Evolutionary conservation across 1,140 invertebrate genomes (phyloP), one percentile per base, ranked within the genome.

Genomic region (Tenebrio molitor): DNA sequence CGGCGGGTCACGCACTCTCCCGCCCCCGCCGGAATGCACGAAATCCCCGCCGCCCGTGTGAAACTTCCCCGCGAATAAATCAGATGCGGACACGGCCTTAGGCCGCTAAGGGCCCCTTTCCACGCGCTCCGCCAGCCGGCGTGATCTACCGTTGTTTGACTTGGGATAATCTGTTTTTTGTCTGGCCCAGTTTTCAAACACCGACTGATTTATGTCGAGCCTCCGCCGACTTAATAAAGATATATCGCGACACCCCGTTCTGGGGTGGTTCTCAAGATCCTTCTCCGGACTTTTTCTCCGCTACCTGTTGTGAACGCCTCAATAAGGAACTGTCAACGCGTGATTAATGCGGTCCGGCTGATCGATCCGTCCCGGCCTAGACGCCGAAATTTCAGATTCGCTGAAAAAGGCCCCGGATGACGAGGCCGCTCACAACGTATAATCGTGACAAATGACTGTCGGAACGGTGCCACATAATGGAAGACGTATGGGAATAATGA

Each of bases 401-500:
- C 7, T n/a, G 15, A 58, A 58, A 58, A 29, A 29, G 50, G 34
- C 12, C 7, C 67, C 33, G 50, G 21, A 19, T 50, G 41, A 44
- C 65, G 41, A 39, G 62, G 62, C 39, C 33, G 16, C 50, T 71
- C 53, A 71, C 50, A 71, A 44, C 41, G 66, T 71, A 69, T 71
- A 70, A 76, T 65, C 33, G 39, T 76, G 75, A 76, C 75, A 76
- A 76, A 76, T 76, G 75, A 69, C 64, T 71, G 64, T 74, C 72
- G 73, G 65, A 69, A 74, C 68, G 25, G 39, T 74, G 25, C 33
- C 50, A 34, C 44, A 74, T 72, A 76, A 74, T 74, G 66, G 69
- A 76, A 76, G 75, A 76, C 68, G 72, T 74, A 74, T 74, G 72
- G 72, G 72, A 76, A 76, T 76, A 76, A 76, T 73, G 71, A 76